Evolutionary conservation across 2,888 invertebrate genomes (phyloP).

Genomic region (Megastigmus dorsalis): DNA sequence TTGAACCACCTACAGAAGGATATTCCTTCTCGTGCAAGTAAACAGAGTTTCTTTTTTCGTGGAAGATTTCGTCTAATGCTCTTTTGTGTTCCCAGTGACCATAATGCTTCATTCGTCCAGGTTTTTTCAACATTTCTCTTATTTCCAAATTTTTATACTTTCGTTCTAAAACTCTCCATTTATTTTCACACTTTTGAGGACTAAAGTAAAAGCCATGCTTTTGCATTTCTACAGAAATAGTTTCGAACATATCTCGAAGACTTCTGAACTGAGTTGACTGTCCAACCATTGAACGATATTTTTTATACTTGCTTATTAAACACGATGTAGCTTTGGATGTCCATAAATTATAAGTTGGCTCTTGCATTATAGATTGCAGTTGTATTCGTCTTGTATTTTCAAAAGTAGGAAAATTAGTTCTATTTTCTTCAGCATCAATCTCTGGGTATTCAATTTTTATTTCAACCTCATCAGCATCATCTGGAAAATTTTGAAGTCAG

Average conservation of each 20-base stretch:
- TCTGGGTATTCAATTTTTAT: constrained; percentile 63
- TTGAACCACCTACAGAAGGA: constrained; percentile 53
- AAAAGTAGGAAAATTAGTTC: constrained; percentile 56
- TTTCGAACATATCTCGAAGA: constrained; percentile 69
- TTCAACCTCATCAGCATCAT: constrained; percentile 56
- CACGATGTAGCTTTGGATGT: constrained; percentile 68
- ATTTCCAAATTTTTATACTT: constrained; percentile 69
- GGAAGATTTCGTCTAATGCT: constrained; percentile 68
- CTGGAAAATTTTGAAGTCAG: constrained; percentile 47
- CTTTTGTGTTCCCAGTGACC: constrained; percentile 70
- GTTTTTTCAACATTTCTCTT: constrained; percentile 67
- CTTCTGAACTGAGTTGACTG: constrained; percentile 65
- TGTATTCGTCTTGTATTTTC: constrained; percentile 53
- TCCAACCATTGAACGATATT: constrained; percentile 66
- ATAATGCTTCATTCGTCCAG: constrained; percentile 69
- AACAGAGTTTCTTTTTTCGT: constrained; percentile 61
- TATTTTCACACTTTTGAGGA: constrained; percentile 70
- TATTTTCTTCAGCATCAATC: constrained; percentile 59
- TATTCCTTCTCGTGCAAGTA: constrained; percentile 62
- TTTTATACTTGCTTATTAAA: constrained; percentile 67
- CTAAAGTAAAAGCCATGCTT: constrained; percentile 66
- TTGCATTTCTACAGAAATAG: constrained; percentile 68
- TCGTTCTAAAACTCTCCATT: constrained; percentile 69
- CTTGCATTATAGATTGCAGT: background rate
- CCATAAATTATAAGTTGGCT: constrained; percentile 63